Base-by-base conservation (phyloP, 2,797 vertebrate genomes). In the Melanotaenia pygmaea region DNA sequence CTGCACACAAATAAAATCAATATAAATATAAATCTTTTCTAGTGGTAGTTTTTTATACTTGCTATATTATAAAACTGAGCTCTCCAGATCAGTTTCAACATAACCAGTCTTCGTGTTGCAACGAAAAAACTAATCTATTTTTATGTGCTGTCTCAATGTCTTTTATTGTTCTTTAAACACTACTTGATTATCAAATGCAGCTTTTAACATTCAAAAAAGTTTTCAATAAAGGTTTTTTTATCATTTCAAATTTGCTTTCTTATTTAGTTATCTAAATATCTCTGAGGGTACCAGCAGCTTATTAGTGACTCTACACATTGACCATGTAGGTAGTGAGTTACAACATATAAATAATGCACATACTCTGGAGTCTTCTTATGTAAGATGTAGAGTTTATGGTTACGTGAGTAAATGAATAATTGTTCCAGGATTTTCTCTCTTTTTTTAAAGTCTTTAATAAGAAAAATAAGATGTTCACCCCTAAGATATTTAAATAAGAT, bases 111-210 rank as follows among this genome's bases (percentile, higher is more conserved):
- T 80, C 93, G 87, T 94, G 92, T 91, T 84, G 67, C 88, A 86
- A 91, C 92, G 94, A 93, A 92, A 82, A 90, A 92, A 91, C 95
- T 94, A 92, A 91, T 93, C 88, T 91, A 87, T 93, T 94, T 92
- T 93, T 87, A 92, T 92, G 93, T 94, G 91, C 80, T 65, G 89
- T 94, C 91, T 89, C 86, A 75, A 89, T 90, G 92, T 93, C 85
- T 93, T 94, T 93, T 94, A 94, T 94, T 94, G 92, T 94, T 92
- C 85, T 95, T 94, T 94, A 91, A 95, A 94, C 94, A 94, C 94
- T 93, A 94, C 94, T 93, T 92, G 93, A 94, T 93, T 93, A 92
- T 93, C 88, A 91, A 91, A 94, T 91, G 91, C 93, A 94, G 92
- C 92, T 94, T 92, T 93, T 64, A 91, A 92, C 91, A 93, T 94